phyloP scores from a whole-genome alignment of 2,888 invertebrate species.

The Ceraclea dissimilis region DNA sequence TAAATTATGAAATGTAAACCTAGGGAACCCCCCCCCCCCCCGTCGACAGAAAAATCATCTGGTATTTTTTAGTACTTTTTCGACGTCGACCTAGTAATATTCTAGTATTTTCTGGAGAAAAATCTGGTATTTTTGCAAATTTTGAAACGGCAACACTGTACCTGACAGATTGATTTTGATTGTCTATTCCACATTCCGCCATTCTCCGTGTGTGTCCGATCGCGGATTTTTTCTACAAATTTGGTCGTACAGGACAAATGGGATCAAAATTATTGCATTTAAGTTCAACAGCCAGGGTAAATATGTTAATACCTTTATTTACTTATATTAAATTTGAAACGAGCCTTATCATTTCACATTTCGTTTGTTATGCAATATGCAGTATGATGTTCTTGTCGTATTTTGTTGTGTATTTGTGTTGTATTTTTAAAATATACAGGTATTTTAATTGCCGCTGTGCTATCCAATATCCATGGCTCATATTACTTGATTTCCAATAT shows the following conservation, averaged over 20 bases:
- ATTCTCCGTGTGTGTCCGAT: background rate
- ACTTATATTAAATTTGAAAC: too few species aligned
- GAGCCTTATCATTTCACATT: background rate
- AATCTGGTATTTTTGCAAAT: too few species aligned
- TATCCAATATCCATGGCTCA: too few species aligned
- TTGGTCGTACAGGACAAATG: constrained; percentile 7
- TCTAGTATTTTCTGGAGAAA: too few species aligned
- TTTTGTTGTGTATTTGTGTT: background rate
- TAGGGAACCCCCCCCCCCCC: too few species aligned
- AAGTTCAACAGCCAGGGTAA: constrained; percentile 20
- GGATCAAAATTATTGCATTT: constrained; percentile 19
- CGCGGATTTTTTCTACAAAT: background rate
- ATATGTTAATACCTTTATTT: background rate
- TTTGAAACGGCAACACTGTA: too few species aligned
- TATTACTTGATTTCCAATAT: too few species aligned
- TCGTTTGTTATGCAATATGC: background rate
- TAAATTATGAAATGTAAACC: too few species aligned
- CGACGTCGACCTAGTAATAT: too few species aligned
- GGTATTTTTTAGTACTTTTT: too few species aligned
- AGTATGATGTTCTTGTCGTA: background rate
- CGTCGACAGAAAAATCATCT: too few species aligned
- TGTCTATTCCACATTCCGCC: background rate
- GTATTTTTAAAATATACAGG: background rate
- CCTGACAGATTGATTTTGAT: background rate
- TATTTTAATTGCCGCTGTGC: too few species aligned